These are phyloP conservation scores for Drosophila virilis DNA, from an alignment of 1,140 invertebrate species.

Conservation along the genomic window DNA sequence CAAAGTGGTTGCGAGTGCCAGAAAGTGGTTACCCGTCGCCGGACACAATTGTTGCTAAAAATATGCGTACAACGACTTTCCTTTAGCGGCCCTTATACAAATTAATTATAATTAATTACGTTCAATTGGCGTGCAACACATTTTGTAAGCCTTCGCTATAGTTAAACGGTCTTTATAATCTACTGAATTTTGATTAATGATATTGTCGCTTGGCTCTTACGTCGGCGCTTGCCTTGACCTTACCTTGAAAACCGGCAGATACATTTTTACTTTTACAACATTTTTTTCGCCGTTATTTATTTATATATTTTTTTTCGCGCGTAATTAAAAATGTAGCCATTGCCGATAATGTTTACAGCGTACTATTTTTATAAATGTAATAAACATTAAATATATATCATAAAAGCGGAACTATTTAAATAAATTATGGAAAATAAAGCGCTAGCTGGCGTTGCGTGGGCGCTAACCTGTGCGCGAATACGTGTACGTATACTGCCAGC, in stretches of 20 bases:
- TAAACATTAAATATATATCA: slow-evolving; percentile 68
- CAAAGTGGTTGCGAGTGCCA: slow-evolving; percentile 18
- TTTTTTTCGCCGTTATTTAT: slow-evolving; percentile 15
- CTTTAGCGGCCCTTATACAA: slow-evolving; percentile 29
- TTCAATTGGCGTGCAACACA: slow-evolving; percentile 9
- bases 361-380: slow-evolving; percentile 58
- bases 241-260: slow-evolving; percentile 57
- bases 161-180: slow-evolving; percentile 19
- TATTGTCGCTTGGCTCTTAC: slow-evolving; percentile 41
- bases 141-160: slow-evolving; percentile 34
- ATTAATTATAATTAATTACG: slow-evolving; percentile 51
- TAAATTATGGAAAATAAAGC: slow-evolving; percentile 69
- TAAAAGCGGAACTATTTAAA: slow-evolving; percentile 78
- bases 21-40: slow-evolving; percentile 13
- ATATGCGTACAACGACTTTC: slow-evolving; percentile 26
- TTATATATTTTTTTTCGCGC: slow-evolving; percentile 45
- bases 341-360: slow-evolving; percentile 27
- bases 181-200: slow-evolving; percentile 55
- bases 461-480: slow-evolving; percentile 13
- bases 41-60: neutral
- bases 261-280: slow-evolving; percentile 50
- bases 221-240: slow-evolving; percentile 70
- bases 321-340: slow-evolving; percentile 63
- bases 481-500: slow-evolving; percentile 5
- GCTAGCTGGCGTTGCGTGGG: slow-evolving; percentile 36